These are phyloP conservation scores for Sarcophaga carnaria DNA, from an alignment of 2,888 invertebrate genomes.

Conservation along the genomic window DNA sequence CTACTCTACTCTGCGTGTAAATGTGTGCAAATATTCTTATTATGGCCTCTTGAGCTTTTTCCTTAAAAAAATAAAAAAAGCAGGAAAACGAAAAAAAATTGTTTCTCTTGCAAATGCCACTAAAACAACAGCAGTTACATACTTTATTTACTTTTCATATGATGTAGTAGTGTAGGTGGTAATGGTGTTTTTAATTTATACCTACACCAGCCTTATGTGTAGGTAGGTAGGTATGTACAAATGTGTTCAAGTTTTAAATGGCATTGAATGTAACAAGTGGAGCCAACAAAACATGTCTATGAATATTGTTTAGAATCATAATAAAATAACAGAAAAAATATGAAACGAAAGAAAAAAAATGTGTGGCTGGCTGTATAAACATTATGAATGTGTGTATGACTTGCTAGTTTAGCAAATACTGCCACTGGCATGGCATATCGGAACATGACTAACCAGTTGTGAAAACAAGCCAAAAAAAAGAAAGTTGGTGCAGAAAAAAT, in stretches of 20 bases:
- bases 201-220: neutral
- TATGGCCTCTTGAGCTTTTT: neutral
- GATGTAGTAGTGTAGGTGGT: neutral
- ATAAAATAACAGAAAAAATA: neutral
- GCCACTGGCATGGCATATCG: neutral
- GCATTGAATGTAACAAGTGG: constrained; percentile 26
- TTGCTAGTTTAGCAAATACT: constrained; percentile 10
- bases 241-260: neutral
- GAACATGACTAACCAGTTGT: too few relatives aligned
- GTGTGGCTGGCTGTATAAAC: constrained; percentile 3
- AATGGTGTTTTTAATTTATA: neutral
- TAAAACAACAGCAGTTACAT: neutral
- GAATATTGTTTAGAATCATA: constrained; percentile 31
- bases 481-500: too few relatives aligned
- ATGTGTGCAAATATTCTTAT: neutral
- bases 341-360: neutral
- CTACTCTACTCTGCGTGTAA: neutral
- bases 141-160: neutral
- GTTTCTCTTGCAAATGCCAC: neutral
- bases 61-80: neutral
- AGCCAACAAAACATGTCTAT: constrained; percentile 6
- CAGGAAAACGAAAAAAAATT: too few relatives aligned
- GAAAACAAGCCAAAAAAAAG: too few relatives aligned
- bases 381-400: constrained; percentile 36
- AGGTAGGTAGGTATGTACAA: neutral